Base-by-base conservation (phyloP, 1,140 invertebrate genomes). In the Lasaia peninsularis region DNA sequence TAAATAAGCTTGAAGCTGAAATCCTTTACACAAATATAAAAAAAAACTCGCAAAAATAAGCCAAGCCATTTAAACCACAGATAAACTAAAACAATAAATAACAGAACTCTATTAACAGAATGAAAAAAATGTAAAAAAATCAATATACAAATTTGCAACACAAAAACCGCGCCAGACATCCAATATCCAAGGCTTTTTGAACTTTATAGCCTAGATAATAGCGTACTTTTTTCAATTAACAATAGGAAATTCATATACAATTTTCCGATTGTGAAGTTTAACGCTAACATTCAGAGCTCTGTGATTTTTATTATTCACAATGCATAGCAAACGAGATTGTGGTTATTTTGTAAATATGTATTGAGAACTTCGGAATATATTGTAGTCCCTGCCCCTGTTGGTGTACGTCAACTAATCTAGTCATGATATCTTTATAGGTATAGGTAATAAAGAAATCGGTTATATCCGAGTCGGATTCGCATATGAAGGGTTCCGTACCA, bases 121-220 rank as follows among this genome's bases (percentile, higher is more conserved):
- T 5, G 10, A 48, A 48, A 48, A n/a, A 48, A 48, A 5, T n/a
- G 18, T 11, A 48, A 48, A 48, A 48, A 48, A 48, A 48, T 11
- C 40, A 48, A 48, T 48, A 48, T 20, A 48, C 40, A 48, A 48
- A 48, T 48, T 21, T 48, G 40, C 40, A 21, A 48, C 40, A 48
- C 18, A 48, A 20, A 48, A 48, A 48, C 18, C 16, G 10, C 40
- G 18, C 40, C 18, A 48, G 40, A 48, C 40, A 48, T 48, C 9
- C 40, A 44, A 48, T 48, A 48, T 48, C 20, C 18, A 21, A 18
- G 16, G 18, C 40, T 21, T 20, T 48, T 48, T 48, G 40, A 48
- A 18, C 40, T 48, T 20, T 48, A 48, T 21, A 8, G 6, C 18
- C 5, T 3, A 20, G 11, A 48, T 48, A 18, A 21, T 48, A 48